A percentile compares a stretch with the other conserved stretches of the same genome.
Evolutionary conservation across 1,140 invertebrate genomes (phyloP).

Genomic region (Laupala kohalensis): DNA sequence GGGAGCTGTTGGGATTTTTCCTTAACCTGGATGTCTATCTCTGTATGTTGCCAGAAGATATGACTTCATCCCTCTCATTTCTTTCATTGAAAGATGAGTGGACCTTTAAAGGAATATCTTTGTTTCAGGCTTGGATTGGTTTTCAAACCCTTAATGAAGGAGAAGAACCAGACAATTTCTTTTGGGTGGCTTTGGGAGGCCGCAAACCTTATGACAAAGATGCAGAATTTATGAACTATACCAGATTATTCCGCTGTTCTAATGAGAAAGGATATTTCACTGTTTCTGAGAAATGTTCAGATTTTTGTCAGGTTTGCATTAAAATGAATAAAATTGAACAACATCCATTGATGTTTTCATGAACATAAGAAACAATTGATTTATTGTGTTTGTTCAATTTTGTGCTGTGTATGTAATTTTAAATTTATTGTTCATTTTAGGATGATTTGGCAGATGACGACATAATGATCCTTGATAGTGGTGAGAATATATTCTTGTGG

Average conservation of each 20-base stretch:
- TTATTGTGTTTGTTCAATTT: too few species aligned
- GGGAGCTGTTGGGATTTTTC: too few species aligned
- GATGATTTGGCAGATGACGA: slow-evolving; percentile 99
- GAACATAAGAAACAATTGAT: too few species aligned
- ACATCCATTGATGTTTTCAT: too few species aligned
- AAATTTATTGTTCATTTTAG: too few species aligned
- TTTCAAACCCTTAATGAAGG: slow-evolving; percentile 84
- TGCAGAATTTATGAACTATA: slow-evolving; percentile 87
- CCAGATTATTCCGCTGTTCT: slow-evolving; percentile 91
- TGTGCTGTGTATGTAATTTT: too few species aligned
- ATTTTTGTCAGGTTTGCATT: slow-evolving; percentile 85
- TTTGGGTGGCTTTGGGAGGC: slow-evolving; percentile 91
- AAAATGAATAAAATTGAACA: not conserved
- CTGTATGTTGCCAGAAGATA: too few species aligned
- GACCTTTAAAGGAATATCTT: too few species aligned
- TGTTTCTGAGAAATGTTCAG: slow-evolving; percentile 97
- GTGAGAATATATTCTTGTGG: slow-evolving; percentile 96
- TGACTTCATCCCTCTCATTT: too few species aligned
- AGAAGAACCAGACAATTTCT: slow-evolving; percentile 97
- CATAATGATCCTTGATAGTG: slow-evolving; percentile 99
- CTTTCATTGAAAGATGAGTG: too few species aligned
- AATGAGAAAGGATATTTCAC: slow-evolving; percentile 99
- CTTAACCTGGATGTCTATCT: too few species aligned
- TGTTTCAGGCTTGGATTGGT: slow-evolving; percentile 58
- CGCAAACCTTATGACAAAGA: slow-evolving; percentile 80